These are phyloP conservation scores for Pseudotriccus pelzelni DNA, from an alignment of 2,797 vertebrate genomes.

Conservation along the genomic window DNA sequence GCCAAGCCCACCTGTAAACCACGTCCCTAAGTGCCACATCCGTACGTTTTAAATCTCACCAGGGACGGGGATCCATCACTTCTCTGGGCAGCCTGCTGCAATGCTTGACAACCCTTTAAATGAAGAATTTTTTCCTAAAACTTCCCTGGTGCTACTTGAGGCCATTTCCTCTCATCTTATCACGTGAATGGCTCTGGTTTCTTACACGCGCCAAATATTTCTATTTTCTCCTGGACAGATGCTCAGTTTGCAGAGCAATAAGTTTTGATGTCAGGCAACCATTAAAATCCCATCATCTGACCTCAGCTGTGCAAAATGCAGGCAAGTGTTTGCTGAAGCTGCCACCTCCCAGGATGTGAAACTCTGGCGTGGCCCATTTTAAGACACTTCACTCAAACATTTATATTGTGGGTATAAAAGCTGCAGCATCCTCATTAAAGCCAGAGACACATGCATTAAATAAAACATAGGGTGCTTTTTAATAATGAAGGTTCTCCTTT, in stretches of 20 bases:
- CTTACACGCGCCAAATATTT: neutral
- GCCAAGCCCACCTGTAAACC: neutral
- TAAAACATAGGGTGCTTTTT: neutral
- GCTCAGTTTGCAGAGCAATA: accelerated
- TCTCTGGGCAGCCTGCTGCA: neutral
- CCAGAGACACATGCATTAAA: neutral
- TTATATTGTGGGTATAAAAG: neutral
- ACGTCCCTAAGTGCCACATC: neutral
- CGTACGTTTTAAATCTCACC: neutral
- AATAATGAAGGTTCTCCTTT: neutral
- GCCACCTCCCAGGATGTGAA: neutral
- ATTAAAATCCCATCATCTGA: neutral
- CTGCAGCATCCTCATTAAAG: slow-evolving; percentile 4
- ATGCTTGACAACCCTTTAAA: neutral
- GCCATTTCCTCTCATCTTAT: neutral
- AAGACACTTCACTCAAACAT: neutral
- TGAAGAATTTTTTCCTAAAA: neutral
- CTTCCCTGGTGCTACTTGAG: neutral
- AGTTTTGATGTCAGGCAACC: neutral
- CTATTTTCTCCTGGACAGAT: neutral
- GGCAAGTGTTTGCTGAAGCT: neutral
- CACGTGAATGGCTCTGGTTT: neutral
- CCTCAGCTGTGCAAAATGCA: neutral
- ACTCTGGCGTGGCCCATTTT: neutral
- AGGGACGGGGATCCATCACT: neutral